Evolutionary conservation across 2,113 vertebrate species (phyloP).

Genomic region (Hypocryptadius cinnamomeus): DNA sequence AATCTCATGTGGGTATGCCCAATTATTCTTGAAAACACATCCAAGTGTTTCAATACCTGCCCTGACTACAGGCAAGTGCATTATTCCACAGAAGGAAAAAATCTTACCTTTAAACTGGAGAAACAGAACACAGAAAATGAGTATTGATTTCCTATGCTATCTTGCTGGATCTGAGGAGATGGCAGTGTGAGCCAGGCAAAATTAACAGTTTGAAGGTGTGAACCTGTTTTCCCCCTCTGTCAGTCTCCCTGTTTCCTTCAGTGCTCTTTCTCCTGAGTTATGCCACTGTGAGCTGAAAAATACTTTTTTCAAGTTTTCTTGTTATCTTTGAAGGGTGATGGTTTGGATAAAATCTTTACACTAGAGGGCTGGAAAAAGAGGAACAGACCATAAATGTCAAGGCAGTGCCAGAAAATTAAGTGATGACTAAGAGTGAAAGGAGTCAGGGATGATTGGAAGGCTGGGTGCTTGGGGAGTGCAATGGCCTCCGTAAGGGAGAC

Average conservation of each 20-base stretch:
- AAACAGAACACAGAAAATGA: background rate
- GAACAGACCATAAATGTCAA: background rate
- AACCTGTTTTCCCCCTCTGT: background rate
- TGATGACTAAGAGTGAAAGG: background rate
- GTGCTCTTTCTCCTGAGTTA: background rate
- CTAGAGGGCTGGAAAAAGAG: background rate
- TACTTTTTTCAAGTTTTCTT: background rate
- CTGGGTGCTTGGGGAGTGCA: background rate
- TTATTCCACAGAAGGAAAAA: background rate
- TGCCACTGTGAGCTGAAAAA: background rate
- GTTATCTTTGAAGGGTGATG: background rate
- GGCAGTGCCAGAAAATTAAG: background rate
- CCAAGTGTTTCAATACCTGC: background rate
- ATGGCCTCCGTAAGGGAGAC: background rate
- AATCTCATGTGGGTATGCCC: background rate
- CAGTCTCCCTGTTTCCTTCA: background rate
- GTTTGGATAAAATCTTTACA: background rate
- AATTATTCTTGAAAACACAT: background rate
- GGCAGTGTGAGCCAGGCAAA: background rate
- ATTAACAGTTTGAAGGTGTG: background rate
- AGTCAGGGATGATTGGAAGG: background rate
- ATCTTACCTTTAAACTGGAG: background rate
- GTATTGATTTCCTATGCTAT: background rate
- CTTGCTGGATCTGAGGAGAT: background rate
- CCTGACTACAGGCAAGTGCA: background rate